phyloP scores from a whole-genome alignment of 1,140 invertebrate genomes.

The Drosophila neocordata region DNA sequence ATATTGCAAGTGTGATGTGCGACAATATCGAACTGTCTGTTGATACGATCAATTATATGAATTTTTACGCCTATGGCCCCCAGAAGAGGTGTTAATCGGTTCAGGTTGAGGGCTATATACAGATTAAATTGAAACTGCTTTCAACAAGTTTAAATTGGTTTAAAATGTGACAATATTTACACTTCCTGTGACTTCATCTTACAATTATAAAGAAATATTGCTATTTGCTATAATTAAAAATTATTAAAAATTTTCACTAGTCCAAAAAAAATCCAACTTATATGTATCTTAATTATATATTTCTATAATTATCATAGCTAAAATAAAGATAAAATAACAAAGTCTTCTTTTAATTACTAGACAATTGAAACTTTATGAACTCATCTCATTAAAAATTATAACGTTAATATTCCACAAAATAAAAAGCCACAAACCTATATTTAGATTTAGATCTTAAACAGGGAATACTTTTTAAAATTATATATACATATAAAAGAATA shows the following conservation, averaged over 20 bases:
- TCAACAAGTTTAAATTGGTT: constrained; percentile 48
- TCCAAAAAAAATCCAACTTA: too few relatives aligned
- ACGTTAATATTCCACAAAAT: neutral
- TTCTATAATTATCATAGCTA: neutral
- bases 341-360: neutral
- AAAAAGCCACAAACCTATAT: neutral
- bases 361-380: neutral
- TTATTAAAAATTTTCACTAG: too few relatives aligned
- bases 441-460: neutral
- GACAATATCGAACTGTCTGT: constrained; percentile 24
- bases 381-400: neutral
- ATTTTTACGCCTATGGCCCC: constrained; percentile 32
- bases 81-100: constrained; percentile 57
- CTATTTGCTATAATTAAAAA: neutral
- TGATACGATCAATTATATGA: constrained; percentile 58
- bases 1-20: constrained; percentile 25
- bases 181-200: neutral
- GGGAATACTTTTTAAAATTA: too few relatives aligned
- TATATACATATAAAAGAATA: neutral
- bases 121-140: constrained; percentile 42
- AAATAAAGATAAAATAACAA: neutral
- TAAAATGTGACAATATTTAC: neutral
- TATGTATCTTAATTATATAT: too few relatives aligned
- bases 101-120: constrained; percentile 28
- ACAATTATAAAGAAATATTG: neutral